Evolutionary conservation across 2,113 vertebrate species (phyloP), one percentile per base, ranked within the genome.

Genomic region (Dendrocopos noguchii): DNA sequence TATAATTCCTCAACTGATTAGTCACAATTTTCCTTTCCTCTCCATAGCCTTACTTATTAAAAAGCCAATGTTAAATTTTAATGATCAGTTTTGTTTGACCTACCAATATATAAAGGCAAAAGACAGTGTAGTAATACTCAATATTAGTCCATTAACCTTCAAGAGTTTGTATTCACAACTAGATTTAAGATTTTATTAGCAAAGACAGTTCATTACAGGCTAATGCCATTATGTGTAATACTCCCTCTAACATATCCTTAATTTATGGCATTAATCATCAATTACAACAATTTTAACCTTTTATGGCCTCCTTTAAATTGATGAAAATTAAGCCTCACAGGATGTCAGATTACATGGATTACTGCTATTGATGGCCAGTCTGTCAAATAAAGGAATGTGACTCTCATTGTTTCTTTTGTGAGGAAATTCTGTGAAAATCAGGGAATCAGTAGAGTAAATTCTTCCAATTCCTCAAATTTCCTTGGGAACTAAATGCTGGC

Each of bases 251-350:
- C 17, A 29, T 78, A 52, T 12, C 42, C 82, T 91, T 90, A 93
- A 89, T 89, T 90, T 66, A 68, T 66, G 55, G 21, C 72, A 87
- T 91, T 93, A 93, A 93, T 95, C 85, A 95, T 74, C 65, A 91
- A 31, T 65, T 81, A 75, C 76, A 96, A 75, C 84, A 77, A 24
- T 15, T 21, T 70, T 87, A 83, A 84, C 78, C 88, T 95, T 81
- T 64, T 63, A 36, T 67, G 60, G 44, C 60, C 34, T 81, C 34
- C 50, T 87, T 78, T 93, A 87, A n/a, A 88, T 87, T 33, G 90
- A 75, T 64, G 71, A 64, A 96, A 94, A 93, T 65, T 34, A 87
- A 92, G 15, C n/a, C n/a, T 74, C 56, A n/a, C 33, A 52, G 80
- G 70, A 71, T 50, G 64, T 87, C 46, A 60, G 25, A 87, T 84